A percentile compares a stretch with the other conserved stretches of the same genome.
Evolutionary conservation across 2,113 vertebrate species (phyloP).

Genomic region (Rynchops niger): DNA sequence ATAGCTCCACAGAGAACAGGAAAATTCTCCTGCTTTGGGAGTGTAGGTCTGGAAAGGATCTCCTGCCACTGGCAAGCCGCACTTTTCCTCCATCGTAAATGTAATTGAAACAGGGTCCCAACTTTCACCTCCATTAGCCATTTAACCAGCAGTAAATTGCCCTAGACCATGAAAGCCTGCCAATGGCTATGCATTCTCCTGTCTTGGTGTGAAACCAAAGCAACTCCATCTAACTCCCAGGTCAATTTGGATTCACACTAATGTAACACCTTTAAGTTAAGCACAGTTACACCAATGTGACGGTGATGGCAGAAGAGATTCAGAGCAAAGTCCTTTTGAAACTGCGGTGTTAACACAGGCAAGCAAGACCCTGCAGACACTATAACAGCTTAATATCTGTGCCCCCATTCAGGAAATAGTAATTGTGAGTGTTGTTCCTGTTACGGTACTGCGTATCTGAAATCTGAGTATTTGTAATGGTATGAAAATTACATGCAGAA

Average conservation of each 20-base stretch:
- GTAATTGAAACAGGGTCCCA: not conserved
- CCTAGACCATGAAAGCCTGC: not conserved
- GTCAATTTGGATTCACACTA: not conserved
- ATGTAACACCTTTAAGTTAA: not conserved
- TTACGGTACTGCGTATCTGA: not conserved
- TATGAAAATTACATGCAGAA: not conserved
- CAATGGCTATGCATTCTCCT: not conserved
- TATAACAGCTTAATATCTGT: not conserved
- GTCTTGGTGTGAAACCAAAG: not conserved
- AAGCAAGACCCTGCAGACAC: not conserved
- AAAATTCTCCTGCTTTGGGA: not conserved
- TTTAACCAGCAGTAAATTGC: not conserved
- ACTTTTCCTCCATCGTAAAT: not conserved
- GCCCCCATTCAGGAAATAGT: not conserved
- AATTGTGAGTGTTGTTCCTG: not conserved
- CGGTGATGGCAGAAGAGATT: not conserved
- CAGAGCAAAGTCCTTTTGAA: not conserved
- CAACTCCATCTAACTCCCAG: not conserved
- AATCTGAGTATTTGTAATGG: not conserved
- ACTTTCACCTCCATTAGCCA: not conserved
- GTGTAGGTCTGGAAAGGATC: constrained; percentile 11
- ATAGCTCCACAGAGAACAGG: not conserved
- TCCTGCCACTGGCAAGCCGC: not conserved
- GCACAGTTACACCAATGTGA: too few relatives aligned
- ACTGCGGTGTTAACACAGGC: not conserved